These are phyloP conservation scores for Drosophila paucipuncta DNA, from an alignment of 2,888 invertebrate genomes.

Conservation along the genomic window DNA sequence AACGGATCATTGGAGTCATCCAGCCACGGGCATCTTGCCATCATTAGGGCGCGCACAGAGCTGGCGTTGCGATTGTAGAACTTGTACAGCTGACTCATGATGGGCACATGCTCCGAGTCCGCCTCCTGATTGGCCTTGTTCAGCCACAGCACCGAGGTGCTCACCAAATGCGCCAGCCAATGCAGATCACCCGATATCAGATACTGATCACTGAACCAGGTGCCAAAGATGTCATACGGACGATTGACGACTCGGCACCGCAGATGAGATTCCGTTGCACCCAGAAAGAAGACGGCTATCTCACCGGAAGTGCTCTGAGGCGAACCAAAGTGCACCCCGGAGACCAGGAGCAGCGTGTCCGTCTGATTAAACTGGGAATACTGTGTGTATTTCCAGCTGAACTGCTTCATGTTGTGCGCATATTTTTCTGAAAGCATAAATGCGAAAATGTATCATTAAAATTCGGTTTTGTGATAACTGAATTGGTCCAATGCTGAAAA, in stretches of 20 bases:
- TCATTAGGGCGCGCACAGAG: constrained; percentile 91
- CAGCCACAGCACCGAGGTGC: constrained; percentile 91
- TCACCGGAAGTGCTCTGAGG: constrained; percentile 93
- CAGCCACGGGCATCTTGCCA: constrained; percentile 89
- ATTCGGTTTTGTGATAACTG: background rate
- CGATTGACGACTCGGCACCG: constrained; percentile 92
- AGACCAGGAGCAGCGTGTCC: constrained; percentile 92
- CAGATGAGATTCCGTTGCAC: constrained; percentile 88
- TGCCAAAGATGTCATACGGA: constrained; percentile 94
- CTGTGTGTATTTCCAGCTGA: constrained; percentile 94
- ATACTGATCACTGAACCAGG: constrained; percentile 94
- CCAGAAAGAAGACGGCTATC: constrained; percentile 93
- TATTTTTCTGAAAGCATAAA: constrained; percentile 87
- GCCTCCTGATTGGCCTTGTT: constrained; percentile 93
- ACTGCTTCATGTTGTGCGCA: constrained; percentile 91
- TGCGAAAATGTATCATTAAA: background rate
- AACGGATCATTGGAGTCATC: constrained; percentile 82
- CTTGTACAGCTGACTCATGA: constrained; percentile 90
- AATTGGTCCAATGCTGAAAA: background rate
- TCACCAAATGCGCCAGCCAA: constrained; percentile 91
- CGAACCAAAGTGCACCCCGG: constrained; percentile 92
- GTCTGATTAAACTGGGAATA: constrained; percentile 94
- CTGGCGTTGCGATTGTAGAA: constrained; percentile 93
- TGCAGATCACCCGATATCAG: constrained; percentile 92
- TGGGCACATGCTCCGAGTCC: constrained; percentile 91